These are phyloP conservation scores for Psophia crepitans DNA, from an alignment of 2,113 vertebrate genomes.

Conservation along the genomic window DNA sequence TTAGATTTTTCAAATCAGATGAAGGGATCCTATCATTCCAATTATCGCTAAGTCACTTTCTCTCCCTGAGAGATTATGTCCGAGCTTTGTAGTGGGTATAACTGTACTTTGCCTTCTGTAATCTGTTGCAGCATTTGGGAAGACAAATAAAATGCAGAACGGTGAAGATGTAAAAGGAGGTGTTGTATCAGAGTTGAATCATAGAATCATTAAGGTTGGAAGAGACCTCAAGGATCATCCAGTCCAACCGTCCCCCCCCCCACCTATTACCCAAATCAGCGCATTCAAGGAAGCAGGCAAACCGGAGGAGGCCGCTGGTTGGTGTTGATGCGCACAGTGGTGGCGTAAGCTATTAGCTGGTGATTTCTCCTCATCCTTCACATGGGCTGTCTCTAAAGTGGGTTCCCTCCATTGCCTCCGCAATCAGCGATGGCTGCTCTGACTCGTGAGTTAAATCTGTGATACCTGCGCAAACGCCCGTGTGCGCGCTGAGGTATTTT, in stretches of 20 bases:
- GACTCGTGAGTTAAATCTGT: fast-evolving
- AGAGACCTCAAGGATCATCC: no score
- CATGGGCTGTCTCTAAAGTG: fast-evolving
- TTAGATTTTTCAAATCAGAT: neutral
- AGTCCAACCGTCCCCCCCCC: no score
- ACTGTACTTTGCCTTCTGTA: neutral
- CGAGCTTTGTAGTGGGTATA: fast-evolving
- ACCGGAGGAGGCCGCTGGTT: neutral
- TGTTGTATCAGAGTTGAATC: neutral
- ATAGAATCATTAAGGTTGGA: no score
- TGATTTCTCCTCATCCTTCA: fast-evolving
- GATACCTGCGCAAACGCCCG: neutral
- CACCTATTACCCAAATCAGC: no score
- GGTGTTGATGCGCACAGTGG: fast-evolving
- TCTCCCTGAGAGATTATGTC: neutral
- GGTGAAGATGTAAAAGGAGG: neutral
- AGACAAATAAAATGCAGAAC: fast-evolving
- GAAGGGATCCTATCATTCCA: neutral
- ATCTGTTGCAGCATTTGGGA: neutral
- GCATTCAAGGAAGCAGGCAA: neutral
- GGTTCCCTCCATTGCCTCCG: fast-evolving
- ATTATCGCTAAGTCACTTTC: neutral
- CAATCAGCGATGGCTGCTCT: fast-evolving
- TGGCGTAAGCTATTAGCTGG: fast-evolving
- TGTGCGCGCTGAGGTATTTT: fast-evolving